Base-by-base conservation (phyloP, 2,113 vertebrate genomes). In the Saguinus midas region DNA sequence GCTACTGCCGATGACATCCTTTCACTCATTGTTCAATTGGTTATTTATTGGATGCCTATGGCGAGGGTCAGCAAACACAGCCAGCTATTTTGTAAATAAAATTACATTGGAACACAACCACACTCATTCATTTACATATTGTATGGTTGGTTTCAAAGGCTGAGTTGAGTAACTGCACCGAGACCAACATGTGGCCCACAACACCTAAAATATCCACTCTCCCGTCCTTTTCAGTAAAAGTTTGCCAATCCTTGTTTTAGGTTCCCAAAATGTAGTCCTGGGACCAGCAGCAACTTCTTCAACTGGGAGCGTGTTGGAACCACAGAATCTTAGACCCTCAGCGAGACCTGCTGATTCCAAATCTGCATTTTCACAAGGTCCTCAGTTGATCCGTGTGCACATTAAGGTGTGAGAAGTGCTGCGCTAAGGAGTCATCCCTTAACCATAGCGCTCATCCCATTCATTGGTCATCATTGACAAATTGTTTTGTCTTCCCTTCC, bases 11-110 rank as follows among this genome's bases (percentile, higher is more conserved):
- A 75, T 8, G 87, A 18, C 48, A 90, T 27, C 52, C 29, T 68
- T 83, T 75, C 20, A 18, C 55, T 82, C 80, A 23, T 83, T 32
- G 11, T 93, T 91, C 82, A 37, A 52, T 37, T 57, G 61, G 35
- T 43, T 78, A 58, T 18, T 89, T 72, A 52, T 18, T 89, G 57
- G 93, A 50, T 79, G 18, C n/a, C n/a, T 45, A 10, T 78, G 23
- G 21, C n/a, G 84, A 64, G 43, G 55, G 52, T 82, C 78, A 92
- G 78, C 48, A 83, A 82, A 85, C 37, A 48, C 68, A 50, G 84
- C n/a, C 88, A 6, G 21, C 43, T 90, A 25, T 40, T 96, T 96
- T 73, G 5, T 93, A 87, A 96, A 90, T 52, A 58, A 87, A 78
- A 52, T 48, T 66, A 68, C 84, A 14, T 23, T 81, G 66, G 57